Base-by-base conservation (phyloP, 2,888 invertebrate genomes). In the Erebia aethiops region DNA sequence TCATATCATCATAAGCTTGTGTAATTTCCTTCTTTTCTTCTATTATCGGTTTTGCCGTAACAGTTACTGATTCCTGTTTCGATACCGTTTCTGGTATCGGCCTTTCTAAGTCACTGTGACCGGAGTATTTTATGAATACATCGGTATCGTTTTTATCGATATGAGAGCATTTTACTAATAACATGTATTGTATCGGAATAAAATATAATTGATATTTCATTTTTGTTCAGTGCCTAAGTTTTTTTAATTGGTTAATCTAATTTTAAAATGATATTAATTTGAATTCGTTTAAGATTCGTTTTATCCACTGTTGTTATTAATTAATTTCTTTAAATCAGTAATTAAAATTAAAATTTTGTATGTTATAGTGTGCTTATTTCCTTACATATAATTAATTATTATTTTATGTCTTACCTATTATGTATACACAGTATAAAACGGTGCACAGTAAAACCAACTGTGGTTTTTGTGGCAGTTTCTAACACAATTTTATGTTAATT, bases 101-200 rank as follows among this genome's bases (percentile, higher is more conserved):
- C 35, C 65, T 63, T 1, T 75, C 75, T 0, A 71, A 62, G 43
- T 80, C 79, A 58, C 73, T 73, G 43, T 89, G 89, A 0, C 83
- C 83, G 0, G 80, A 74, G 16, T 84, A 83, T 0, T 82, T 81
- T 0, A 87, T 76, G 0, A 87, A 81, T 0, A 89, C 79, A 49
- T 85, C 83, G 0, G 84, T 76, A 1, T 78, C 76, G 1, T 84
- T 85, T n/a, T 75, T 78, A 51, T 68, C 72, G 11, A 62, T 51
- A 14, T 75, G 71, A 11, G 76, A 63, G 1, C 72, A 72, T 1
- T 70, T 58, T 14, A 69, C 69, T n/a, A 70, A 13, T 18, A 65
- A 68, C 21, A 70, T 9, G 16, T 41, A 14, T 35, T 46, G 21
- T 46, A 49, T 62, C 21, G 71, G 72, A 49, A 74, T 67, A 35